phyloP scores from a whole-genome alignment of 2,797 vertebrate species.

The Chrosomus eos region DNA sequence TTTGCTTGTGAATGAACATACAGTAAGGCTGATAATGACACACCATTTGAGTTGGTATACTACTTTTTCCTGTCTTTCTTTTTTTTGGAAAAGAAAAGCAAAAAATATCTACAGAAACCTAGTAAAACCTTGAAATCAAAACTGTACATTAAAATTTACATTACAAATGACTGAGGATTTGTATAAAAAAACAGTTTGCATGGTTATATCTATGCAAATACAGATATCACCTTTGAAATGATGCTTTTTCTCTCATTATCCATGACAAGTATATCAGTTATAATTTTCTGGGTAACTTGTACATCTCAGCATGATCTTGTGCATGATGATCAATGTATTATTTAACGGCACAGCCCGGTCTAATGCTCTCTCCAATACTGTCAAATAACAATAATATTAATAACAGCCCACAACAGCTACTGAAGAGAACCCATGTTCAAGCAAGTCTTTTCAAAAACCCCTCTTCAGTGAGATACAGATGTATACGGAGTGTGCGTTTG shows the following conservation, averaged over 20 bases:
- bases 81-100: slow-evolving; percentile 84
- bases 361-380: slow-evolving; percentile 29
- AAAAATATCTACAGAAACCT: slow-evolving; percentile 93
- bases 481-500: slow-evolving; percentile 1
- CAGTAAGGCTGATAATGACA: slow-evolving; percentile 84
- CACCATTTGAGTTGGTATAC: slow-evolving; percentile 76
- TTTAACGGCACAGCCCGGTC: slow-evolving; percentile 71
- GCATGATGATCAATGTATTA: slow-evolving; percentile 66
- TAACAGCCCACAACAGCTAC: slow-evolving; percentile 18
- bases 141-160: slow-evolving; percentile 99
- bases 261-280: slow-evolving; percentile 32
- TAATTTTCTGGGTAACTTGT: slow-evolving; percentile 53
- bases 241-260: slow-evolving; percentile 56
- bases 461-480: slow-evolving; percentile 19
- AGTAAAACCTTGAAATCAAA: slow-evolving; percentile 94
- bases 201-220: slow-evolving; percentile 89
- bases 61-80: slow-evolving; percentile 46
- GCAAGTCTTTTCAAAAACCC: slow-evolving; percentile 23
- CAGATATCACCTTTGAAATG: slow-evolving; percentile 79
- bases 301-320: slow-evolving; percentile 71
- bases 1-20: slow-evolving; percentile 76
- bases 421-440: slow-evolving; percentile 24
- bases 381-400: slow-evolving; percentile 34
- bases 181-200: slow-evolving; percentile 78
- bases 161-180: slow-evolving; percentile 78